Base-by-base conservation (phyloP, 1,140 invertebrate species). In the Platorchestia sp. region DNA sequence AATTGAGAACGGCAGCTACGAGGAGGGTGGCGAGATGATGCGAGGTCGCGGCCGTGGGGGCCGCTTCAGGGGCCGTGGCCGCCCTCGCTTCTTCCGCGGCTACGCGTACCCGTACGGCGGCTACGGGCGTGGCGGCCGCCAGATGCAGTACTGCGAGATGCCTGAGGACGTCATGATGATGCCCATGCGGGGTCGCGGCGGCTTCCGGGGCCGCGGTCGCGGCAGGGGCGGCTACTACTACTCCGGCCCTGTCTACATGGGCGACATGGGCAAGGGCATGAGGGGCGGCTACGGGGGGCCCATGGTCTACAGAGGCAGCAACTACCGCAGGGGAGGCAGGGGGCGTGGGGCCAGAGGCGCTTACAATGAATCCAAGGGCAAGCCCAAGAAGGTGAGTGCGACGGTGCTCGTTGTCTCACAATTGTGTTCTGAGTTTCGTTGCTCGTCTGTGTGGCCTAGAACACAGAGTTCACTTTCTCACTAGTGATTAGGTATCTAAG, bases 351-450 rank as follows among this genome's bases (percentile, higher is more conserved):
- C 95, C 19, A 95, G 96, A 96, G 96, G 97, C 45, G 91, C 43
- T 44, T 93, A 45, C 91, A 93, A 93, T 93, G 91, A 96, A 96
- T 97, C 97, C 96, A 97, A 98, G 98, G 97, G 98, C 98, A 95
- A 97, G 98, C 93, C 95, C 97, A 95, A 75, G 51, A 95, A 53
- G 86, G 59, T 97, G 97, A n/a, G 97, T 75, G 59, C 27, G 14
- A 19, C 59, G 59, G 10, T 10, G 7, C 27, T 75, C 27, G 59
- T 75, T 75, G 59, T 36, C 59, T 3, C 27, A 14, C 59, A 10
- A 3, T 75, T 75, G 59, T 51, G 7, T 51, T 51, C 6, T 19
- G 7, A 75, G 14, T 22, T 27, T 75, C 10, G 59, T 75, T 3
- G 7, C 27, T 22, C 36, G 27, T 36, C 27, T 75, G 59, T 75